These are phyloP conservation scores for Girardia tigrina DNA, from an alignment of 2,888 invertebrate species.

Conservation along the genomic window DNA sequence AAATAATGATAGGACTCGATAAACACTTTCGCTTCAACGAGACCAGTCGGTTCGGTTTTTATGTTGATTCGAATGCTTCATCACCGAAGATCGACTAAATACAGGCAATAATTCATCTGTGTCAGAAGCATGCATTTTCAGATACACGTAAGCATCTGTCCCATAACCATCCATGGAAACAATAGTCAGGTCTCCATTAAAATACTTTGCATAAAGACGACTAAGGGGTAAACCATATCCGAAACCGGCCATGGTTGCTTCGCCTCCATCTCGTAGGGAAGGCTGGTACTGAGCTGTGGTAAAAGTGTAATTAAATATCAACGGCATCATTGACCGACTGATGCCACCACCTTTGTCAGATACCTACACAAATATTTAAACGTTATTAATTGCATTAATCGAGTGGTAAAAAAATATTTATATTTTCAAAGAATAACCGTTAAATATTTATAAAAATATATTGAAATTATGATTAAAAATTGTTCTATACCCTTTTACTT, in stretches of 20 bases:
- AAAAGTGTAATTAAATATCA: conserved; percentile 97
- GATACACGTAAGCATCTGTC: conserved; percentile 83
- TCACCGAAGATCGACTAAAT: conserved; percentile 83
- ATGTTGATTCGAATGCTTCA: conserved; percentile 63
- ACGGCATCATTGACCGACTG: conserved; percentile 60
- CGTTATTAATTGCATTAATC: too few relatives aligned
- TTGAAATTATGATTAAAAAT: too few relatives aligned
- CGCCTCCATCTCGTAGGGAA: too few relatives aligned
- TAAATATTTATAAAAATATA: too few relatives aligned
- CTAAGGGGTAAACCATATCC: conserved; percentile 94
- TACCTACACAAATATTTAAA: conserved; percentile 65
- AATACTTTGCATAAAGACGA: conserved; percentile 85
- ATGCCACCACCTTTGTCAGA: conserved; percentile 92
- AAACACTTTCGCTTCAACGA: too few relatives aligned
- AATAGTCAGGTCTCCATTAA: conserved; percentile 84
- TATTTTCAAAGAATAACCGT: too few relatives aligned
- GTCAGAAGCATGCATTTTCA: conserved; percentile 80
- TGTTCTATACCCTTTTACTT: too few relatives aligned
- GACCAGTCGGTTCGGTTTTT: conserved; percentile 74
- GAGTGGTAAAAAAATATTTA: too few relatives aligned
- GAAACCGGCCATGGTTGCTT: conserved; percentile 56
- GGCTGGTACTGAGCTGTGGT: conserved; percentile 94
- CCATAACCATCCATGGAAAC: conserved; percentile 88
- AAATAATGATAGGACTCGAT: too few relatives aligned
- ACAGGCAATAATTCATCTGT: conserved; percentile 90